These are phyloP conservation scores for Andricus curvator DNA, from an alignment of 2,888 invertebrate species.

Conservation along the genomic window DNA sequence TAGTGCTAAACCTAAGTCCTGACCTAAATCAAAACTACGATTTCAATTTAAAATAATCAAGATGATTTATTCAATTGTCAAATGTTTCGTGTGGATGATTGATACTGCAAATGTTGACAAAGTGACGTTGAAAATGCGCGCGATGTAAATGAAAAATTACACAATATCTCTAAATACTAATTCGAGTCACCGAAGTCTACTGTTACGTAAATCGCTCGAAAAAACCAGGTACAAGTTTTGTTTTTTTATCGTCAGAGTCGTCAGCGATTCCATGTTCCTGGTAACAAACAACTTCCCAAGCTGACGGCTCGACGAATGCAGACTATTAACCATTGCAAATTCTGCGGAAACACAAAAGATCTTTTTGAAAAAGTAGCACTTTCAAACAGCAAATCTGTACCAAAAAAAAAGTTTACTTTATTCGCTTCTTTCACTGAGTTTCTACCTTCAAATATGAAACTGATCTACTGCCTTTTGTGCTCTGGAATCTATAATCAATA, in stretches of 20 bases:
- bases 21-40: neutral
- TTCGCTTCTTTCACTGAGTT: neutral
- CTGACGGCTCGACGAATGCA: neutral
- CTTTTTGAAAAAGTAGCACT: neutral
- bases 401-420: neutral
- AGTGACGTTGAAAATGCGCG: slow-evolving; percentile 23
- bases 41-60: slow-evolving; percentile 23
- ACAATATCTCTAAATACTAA: neutral
- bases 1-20: too few relatives aligned
- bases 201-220: slow-evolving; percentile 8
- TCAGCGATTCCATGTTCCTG: slow-evolving; percentile 1
- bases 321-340: neutral
- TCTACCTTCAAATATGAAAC: neutral
- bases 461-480: neutral
- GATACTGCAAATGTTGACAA: slow-evolving; percentile 14
- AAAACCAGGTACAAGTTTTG: slow-evolving; percentile 38
- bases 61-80: slow-evolving; percentile 8
- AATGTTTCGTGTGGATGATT: slow-evolving; percentile 9
- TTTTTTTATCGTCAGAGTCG: neutral
- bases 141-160: neutral
- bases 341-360: neutral
- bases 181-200: too few relatives aligned
- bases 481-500: neutral
- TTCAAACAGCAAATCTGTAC: neutral
- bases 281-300: neutral